Conservation (phyloP, 2,113 vertebrate genomes). For the Rhinichthys klamathensis region DNA sequence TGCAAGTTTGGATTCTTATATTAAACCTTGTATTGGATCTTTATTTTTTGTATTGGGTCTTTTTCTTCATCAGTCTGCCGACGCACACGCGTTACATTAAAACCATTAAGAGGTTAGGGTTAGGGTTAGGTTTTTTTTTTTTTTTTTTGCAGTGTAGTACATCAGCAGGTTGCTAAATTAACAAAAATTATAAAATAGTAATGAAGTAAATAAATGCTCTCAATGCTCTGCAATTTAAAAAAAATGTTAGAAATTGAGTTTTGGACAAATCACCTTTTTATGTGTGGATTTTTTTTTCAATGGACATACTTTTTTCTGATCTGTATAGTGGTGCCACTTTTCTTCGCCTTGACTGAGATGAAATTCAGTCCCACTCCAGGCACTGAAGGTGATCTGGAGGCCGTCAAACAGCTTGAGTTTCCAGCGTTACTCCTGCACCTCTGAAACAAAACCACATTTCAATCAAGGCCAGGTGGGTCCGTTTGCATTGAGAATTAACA, state of each 20-base stretch:
- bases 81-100: too few relatives aligned
- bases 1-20: too few relatives aligned
- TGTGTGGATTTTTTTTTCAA: background rate
- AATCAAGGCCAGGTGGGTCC: conserved; percentile 11
- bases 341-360: background rate
- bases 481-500: conserved; percentile 27
- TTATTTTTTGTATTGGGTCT: too few relatives aligned
- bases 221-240: background rate
- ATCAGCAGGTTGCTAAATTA: background rate
- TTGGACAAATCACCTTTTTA: background rate
- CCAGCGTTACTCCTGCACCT: background rate
- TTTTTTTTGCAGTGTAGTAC: background rate
- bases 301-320: background rate
- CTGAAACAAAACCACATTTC: conserved; percentile 19
- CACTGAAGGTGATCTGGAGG: conserved; percentile 14
- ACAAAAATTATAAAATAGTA: background rate
- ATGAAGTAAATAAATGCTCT: background rate
- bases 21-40: too few relatives aligned
- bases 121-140: too few relatives aligned
- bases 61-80: too few relatives aligned
- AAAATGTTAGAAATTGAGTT: background rate
- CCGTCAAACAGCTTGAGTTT: conserved; percentile 12
- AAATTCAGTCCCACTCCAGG: background rate
- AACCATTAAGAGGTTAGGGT: too few relatives aligned
- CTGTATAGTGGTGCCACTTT: background rate